Evolutionary conservation across 2,113 vertebrate species (phyloP), one percentile per base, ranked within the genome.

Genomic region (Macrotis lagotis): DNA sequence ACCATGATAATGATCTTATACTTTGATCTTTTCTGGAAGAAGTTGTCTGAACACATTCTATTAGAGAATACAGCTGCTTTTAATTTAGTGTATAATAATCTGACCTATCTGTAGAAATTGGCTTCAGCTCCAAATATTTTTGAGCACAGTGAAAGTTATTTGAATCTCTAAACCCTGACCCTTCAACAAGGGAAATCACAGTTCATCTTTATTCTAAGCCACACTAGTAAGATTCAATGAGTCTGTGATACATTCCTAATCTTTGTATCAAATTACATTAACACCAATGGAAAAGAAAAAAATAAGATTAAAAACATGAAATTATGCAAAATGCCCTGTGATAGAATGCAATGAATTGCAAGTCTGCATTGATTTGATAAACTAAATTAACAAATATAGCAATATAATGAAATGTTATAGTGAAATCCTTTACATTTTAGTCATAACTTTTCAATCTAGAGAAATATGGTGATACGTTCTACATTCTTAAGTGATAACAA

Each of bases 41-140:
- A 97, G 94, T 53, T 91, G 44, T 92, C 92, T 96, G 74, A 94
- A 97, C 95, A 97, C 96, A 94, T 95, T 93, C 91, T 93, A 94
- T 95, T 91, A 97, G 90, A 92, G 50, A 12, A 88, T 92, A 95
- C 96, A 96, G 94, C 90, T 97, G 96, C 92, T 91, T 97, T 96
- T 92, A 95, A 51, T 94, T 92, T 48, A 90, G 93, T 10, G 19
- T 83, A 89, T 89, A 88, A 95, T 92, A 95, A 91, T 66, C 25
- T 91, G 92, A 50, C 88, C 93, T 94, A 96, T 94, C 94, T 97
- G 95, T 88, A 91, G 59, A 95, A 91, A 48, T 16, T 96, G 96
- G 95, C 94, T 51, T 25, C 11, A 4, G 25, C 90, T 91, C 90
- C 37, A 48, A 48, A 91, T 66, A 91, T 51, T 92, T 92, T 47